Evolutionary conservation across 2,888 invertebrate genomes (phyloP), one percentile per base, ranked within the genome.

Genomic region (Nebria brevicollis): DNA sequence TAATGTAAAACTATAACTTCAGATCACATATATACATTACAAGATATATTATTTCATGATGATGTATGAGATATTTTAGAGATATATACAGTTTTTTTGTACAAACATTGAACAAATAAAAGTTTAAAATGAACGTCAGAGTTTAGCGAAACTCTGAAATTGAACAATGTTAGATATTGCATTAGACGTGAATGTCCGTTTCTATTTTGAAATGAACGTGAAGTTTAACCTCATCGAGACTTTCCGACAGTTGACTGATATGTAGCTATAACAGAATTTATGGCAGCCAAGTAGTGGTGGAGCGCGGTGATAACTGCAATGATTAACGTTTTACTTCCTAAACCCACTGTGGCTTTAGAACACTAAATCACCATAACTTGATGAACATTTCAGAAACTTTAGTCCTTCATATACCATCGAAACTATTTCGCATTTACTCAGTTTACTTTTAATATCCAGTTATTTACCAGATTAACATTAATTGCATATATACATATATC

Each of bases 351-450:
- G 54, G 54, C 13, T 54, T 11, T 54, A 54, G 54, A 54, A 13
- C 54, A 54, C 54, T 54, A 54, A 54, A 54, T 54, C 54, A 54
- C 54, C 7, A 54, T 54, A 54, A 54, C 54, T 54, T 54, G 54
- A 54, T 54, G 54, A 54, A 54, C 54, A 54, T 54, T 54, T 54
- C 54, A 54, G 54, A 54, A 54, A 54, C 54, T 54, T 54, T 54
- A 8, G 54, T 54, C 34, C 5, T 34, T 34, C 2, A 13, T 54
- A 54, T 54, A 54, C 54, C 13, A 54, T 54, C 13, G 8, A 54
- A 54, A 54, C 54, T 54, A 54, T 54, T 54, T 54, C 54, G 8
- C 54, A 54, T 54, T 8, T 54, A 54, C 11, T 7, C 54, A 54
- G 54, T 54, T 54, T 54, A 34, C 34, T 34, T 34, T 34, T 34